These are phyloP conservation scores for Trichonephila clavipes DNA, from an alignment of 1,140 invertebrate species.

Conservation along the genomic window DNA sequence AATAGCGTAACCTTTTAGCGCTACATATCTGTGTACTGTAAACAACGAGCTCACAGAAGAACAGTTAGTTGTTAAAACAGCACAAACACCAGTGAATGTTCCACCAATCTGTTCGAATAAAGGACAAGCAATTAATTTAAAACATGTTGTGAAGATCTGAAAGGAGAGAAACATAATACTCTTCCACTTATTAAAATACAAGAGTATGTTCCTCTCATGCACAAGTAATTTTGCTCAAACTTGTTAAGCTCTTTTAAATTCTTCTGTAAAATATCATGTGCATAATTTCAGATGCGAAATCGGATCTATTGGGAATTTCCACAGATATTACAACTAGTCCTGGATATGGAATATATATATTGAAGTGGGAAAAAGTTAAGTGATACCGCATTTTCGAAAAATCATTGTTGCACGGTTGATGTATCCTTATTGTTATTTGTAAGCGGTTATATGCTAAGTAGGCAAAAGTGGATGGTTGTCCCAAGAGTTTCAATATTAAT, in stretches of 20 bases:
- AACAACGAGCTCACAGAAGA: neutral
- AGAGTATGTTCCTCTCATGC: neutral
- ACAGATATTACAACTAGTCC: neutral
- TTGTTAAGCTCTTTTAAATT: constrained; percentile 22
- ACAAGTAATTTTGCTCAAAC: neutral
- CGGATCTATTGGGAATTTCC: constrained; percentile 1
- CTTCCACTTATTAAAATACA: neutral
- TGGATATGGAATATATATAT: neutral
- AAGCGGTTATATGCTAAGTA: neutral
- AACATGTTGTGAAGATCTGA: neutral
- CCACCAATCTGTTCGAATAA: neutral
- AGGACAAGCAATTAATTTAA: constrained; percentile 14
- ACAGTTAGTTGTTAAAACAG: neutral
- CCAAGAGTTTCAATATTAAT: neutral
- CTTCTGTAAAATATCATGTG: neutral
- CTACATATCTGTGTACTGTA: neutral
- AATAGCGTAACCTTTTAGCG: neutral
- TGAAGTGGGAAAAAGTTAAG: neutral
- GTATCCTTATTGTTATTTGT: no score
- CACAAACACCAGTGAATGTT: neutral
- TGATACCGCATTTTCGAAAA: neutral
- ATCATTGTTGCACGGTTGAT: no score
- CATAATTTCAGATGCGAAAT: neutral
- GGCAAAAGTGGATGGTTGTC: constrained; percentile 8
- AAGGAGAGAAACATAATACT: neutral